A percentile compares a stretch with the other conserved stretches of the same genome.
Conservation (phyloP, 1,140 invertebrate genomes). For the Pogonomyrmex barbatus region DNA sequence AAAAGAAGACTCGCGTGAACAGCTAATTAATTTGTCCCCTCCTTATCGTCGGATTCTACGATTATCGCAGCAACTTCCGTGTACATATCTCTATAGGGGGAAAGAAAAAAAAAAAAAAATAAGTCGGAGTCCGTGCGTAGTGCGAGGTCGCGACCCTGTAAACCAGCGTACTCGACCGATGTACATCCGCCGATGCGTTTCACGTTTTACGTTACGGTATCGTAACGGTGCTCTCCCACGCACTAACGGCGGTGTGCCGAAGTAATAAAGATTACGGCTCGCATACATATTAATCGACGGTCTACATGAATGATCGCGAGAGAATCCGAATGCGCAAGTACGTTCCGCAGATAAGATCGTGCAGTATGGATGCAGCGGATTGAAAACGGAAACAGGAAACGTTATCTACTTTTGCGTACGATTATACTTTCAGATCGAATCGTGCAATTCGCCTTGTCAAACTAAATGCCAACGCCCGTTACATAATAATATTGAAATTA, state of each 20-base stretch:
- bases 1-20: background rate
- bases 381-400: slow-evolving; percentile 16
- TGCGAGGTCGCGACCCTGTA: slow-evolving; percentile 54
- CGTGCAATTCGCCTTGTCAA: background rate
- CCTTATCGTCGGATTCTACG: background rate
- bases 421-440: slow-evolving; percentile 49
- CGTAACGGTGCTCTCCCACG: slow-evolving; percentile 71
- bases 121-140: background rate
- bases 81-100: background rate
- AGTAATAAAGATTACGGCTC: slow-evolving; percentile 66
- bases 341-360: slow-evolving; percentile 44
- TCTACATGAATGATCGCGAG: slow-evolving; percentile 52
- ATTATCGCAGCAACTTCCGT: slow-evolving; percentile 10
- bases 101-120: background rate
- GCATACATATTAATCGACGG: slow-evolving; percentile 72
- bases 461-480: background rate
- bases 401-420: slow-evolving; percentile 5
- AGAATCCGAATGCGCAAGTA: slow-evolving; percentile 36
- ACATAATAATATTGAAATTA: background rate
- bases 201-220: slow-evolving; percentile 57
- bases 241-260: slow-evolving; percentile 62
- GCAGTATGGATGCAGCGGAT: slow-evolving; percentile 47
- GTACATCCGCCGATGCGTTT: slow-evolving; percentile 47
- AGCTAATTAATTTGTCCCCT: background rate
- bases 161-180: slow-evolving; percentile 24